Percentiles rank a stretch among this genome's conserved stretches.
Conservation (phyloP, 2,888 invertebrate species). For the Seladonia tumulorum region DNA sequence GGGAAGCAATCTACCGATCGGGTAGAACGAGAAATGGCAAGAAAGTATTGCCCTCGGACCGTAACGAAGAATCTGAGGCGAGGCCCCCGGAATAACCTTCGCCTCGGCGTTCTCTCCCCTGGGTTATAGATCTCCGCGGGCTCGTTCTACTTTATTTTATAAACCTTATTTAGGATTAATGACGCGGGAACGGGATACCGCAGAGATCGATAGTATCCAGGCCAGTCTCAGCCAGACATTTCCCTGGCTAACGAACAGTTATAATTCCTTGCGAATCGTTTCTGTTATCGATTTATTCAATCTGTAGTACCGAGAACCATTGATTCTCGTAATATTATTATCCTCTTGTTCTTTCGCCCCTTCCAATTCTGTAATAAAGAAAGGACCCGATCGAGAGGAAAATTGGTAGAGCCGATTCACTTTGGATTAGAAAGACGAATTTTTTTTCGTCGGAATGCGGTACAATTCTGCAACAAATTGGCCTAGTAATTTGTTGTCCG, state of each 20-base stretch:
- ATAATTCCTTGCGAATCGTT: slow-evolving; percentile 52
- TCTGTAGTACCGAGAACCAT: slow-evolving; percentile 28
- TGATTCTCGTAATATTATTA: slow-evolving; percentile 24
- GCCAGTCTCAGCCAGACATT: slow-evolving; percentile 58
- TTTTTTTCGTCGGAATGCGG: not conserved
- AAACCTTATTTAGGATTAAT: slow-evolving; percentile 73
- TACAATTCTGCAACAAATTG: not conserved
- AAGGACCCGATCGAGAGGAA: not conserved
- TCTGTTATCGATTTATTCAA: slow-evolving; percentile 24
- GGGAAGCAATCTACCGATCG: slow-evolving; percentile 21
- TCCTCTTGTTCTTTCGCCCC: not conserved
- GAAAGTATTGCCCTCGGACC: slow-evolving; percentile 46
- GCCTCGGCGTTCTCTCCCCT: slow-evolving; percentile 45
- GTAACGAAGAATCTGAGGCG: slow-evolving; percentile 62
- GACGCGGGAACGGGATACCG: slow-evolving; percentile 62
- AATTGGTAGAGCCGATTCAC: not conserved
- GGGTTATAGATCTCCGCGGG: slow-evolving; percentile 64
- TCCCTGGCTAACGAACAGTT: slow-evolving; percentile 59
- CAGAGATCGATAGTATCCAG: slow-evolving; percentile 64
- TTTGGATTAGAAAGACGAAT: not conserved
- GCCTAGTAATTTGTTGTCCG: not conserved
- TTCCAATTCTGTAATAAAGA: not conserved
- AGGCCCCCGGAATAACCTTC: slow-evolving; percentile 59
- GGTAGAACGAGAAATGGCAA: slow-evolving; percentile 32
- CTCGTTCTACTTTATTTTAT: slow-evolving; percentile 68